Evolutionary conservation across 2,888 invertebrate genomes (phyloP), one percentile per base, ranked within the genome.

Genomic region (Pyrocoelia pectoralis): DNA sequence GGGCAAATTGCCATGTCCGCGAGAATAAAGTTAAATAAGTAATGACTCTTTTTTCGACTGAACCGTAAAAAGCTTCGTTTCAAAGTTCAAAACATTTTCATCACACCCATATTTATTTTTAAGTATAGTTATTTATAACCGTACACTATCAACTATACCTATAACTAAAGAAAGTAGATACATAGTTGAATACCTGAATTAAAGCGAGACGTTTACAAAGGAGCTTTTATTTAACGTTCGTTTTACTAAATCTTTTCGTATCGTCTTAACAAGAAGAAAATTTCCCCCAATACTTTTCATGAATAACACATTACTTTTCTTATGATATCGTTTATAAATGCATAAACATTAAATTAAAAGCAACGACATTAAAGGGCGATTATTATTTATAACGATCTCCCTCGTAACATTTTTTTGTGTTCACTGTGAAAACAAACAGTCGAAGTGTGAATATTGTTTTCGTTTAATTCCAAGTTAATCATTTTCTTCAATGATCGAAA

Each of bases 1-100:
- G 46, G 17, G 46, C 46, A 46, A 41, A 46, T 17, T 46, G 46
- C 46, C 46, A 46, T 46, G 18, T 41, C 46, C 46, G 17, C 46
- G 17, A 46, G 18, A 46, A 46, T 46, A 46, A 46, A 46, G 17
- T 46, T 46, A 46, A 46, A 46, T 46, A 46, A 46, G 15, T 46
- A 46, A 46, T 46, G 46, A 18, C n/a, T 10, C 46, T n/a, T 41
- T 46, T 46, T 46, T 46, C 46, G 17, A 3, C 9, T 8, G 3
- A 18, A 18, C 17, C 18, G 17, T 46, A 9, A 46, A 46, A 46
- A 46, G 17, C 41, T 46, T 46, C 17, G 15, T n/a, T n/a, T n/a
- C n/a, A n/a, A n/a, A n/a, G n/a, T n/a, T n/a, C 46, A n/a, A 46
- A 46, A 17, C 46, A 46, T 46, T 24, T 33, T n/a, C n/a, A 33